These are phyloP conservation scores for Prunella himalayana DNA, from an alignment of 2,113 vertebrate species.

Conservation along the genomic window DNA sequence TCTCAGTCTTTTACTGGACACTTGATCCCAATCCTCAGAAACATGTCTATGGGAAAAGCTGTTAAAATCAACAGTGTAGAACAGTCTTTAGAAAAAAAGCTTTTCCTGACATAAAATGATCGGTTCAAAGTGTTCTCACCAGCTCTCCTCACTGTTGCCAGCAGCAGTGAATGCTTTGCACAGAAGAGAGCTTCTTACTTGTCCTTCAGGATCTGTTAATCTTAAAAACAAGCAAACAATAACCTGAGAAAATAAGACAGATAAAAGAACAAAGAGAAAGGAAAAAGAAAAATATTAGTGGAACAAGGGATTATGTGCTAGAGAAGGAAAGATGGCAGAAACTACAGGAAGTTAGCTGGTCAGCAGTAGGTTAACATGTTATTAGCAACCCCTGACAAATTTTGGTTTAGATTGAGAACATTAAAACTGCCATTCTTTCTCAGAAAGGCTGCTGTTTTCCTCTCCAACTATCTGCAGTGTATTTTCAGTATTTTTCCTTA, in stretches of 20 bases:
- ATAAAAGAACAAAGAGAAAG: neutral
- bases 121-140: neutral
- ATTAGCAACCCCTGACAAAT: neutral
- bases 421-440: neutral
- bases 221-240: neutral
- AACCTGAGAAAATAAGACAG: neutral
- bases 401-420: neutral
- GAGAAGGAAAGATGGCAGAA: neutral
- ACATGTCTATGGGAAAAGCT: neutral
- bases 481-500: neutral
- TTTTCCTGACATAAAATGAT: neutral
- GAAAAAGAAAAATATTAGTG: neutral
- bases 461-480: neutral
- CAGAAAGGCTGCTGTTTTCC: neutral
- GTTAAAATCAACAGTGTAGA: too few relatives aligned
- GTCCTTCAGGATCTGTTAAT: neutral
- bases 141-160: neutral
- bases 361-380: neutral
- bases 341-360: neutral
- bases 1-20: neutral
- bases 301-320: neutral
- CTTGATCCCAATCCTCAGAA: neutral
- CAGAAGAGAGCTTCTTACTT: neutral
- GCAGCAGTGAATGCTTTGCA: neutral
- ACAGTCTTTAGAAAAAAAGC: too few relatives aligned